A percentile compares a stretch with the other conserved stretches of the same genome.
phyloP scores from a whole-genome alignment of 2,797 vertebrate genomes.

The Epinephelus coioides region DNA sequence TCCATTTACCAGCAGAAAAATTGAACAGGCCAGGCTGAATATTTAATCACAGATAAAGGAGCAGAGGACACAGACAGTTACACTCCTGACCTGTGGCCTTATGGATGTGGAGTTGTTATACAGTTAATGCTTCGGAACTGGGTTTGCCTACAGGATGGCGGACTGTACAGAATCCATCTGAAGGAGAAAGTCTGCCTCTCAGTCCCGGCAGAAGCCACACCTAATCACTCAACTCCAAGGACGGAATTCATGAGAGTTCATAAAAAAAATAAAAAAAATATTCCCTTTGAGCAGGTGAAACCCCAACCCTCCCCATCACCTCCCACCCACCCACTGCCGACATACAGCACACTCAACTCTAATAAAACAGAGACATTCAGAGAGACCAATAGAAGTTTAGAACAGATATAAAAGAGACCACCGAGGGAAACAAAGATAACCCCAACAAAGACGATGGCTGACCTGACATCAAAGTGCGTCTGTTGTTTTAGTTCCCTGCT shows the following conservation, averaged over 20 bases:
- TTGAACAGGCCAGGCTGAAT: constrained; percentile 24
- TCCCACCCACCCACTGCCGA: constrained; percentile 1
- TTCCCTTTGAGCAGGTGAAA: constrained; percentile 45
- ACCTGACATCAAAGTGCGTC: constrained; percentile 73
- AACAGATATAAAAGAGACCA: constrained; percentile 48
- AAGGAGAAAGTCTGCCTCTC: constrained; percentile 47
- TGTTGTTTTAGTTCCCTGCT: constrained; percentile 58
- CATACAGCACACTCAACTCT: background rate
- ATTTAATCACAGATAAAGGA: constrained; percentile 27
- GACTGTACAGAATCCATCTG: constrained; percentile 33
- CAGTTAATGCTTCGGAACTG: constrained; percentile 34
- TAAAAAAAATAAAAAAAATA: constrained; percentile 26
- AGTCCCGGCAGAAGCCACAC: constrained; percentile 25
- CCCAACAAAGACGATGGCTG: constrained; percentile 57
- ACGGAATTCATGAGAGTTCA: constrained; percentile 63
- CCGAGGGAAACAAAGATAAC: constrained; percentile 53
- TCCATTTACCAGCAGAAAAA: constrained; percentile 17
- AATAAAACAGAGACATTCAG: constrained; percentile 47
- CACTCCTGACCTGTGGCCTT: constrained; percentile 28
- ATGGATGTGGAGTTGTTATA: constrained; percentile 47
- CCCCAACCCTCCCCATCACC: background rate
- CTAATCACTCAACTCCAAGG: constrained; percentile 62
- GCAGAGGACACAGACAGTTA: constrained; percentile 17
- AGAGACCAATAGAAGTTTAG: constrained; percentile 46
- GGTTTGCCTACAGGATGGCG: constrained; percentile 35